phyloP scores from a whole-genome alignment of 2,888 invertebrate genomes.

The Glaucopsyche alexis region DNA sequence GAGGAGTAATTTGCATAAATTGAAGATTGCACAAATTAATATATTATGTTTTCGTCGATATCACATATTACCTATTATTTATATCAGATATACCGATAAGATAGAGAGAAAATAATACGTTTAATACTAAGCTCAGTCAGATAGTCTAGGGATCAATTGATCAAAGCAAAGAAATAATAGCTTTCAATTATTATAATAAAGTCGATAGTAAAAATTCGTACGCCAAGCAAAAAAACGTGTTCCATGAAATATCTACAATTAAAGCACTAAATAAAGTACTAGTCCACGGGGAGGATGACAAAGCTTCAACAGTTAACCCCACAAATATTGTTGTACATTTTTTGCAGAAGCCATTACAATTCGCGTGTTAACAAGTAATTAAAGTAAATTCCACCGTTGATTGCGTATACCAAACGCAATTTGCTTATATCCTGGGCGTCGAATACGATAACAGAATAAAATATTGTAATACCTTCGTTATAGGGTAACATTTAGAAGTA shows the following conservation, averaged over 20 bases:
- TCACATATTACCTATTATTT: too few relatives aligned
- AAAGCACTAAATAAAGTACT: not conserved
- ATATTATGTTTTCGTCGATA: not conserved
- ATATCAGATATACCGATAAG: too few relatives aligned
- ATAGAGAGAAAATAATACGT: too few relatives aligned
- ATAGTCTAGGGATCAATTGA: too few relatives aligned
- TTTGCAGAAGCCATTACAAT: slow-evolving; percentile 35
- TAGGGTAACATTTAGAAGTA: slow-evolving; percentile 2
- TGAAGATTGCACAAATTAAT: not conserved
- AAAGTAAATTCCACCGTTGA: slow-evolving; percentile 54
- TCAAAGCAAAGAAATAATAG: too few relatives aligned
- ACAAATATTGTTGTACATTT: slow-evolving; percentile 17
- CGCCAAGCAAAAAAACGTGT: not conserved
- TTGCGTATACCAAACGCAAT: slow-evolving; percentile 47
- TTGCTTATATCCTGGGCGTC: slow-evolving; percentile 37
- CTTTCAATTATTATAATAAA: not conserved
- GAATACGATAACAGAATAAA: slow-evolving; percentile 40
- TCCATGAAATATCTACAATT: slow-evolving; percentile 5
- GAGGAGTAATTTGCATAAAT: not conserved
- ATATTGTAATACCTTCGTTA: slow-evolving; percentile 37
- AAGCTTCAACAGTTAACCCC: slow-evolving; percentile 3
- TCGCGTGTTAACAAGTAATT: slow-evolving; percentile 54
- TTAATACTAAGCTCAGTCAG: too few relatives aligned
- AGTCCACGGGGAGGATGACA: slow-evolving; percentile 14
- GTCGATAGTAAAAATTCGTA: not conserved